phyloP scores from a whole-genome alignment of 2,797 vertebrate species.

The Premnoplex brunnescens region DNA sequence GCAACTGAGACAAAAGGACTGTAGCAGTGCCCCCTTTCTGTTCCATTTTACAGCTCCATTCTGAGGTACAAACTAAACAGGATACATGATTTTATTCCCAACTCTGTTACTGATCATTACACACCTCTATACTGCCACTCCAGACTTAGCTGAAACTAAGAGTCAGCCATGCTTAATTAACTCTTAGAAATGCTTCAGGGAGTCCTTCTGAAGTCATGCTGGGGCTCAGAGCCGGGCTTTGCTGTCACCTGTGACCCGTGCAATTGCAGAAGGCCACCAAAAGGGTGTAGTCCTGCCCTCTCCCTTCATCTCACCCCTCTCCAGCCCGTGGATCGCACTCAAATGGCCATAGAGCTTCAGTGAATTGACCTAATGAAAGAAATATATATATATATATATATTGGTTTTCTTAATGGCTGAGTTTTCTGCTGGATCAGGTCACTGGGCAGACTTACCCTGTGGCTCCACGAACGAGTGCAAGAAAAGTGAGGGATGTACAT shows the following conservation, averaged over 20 bases:
- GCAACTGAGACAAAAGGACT: background rate
- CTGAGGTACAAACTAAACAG: background rate
- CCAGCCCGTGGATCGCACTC: background rate
- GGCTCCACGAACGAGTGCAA: background rate
- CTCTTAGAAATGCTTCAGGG: conserved; percentile 18
- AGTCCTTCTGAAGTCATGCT: background rate
- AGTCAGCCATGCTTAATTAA: conserved; percentile 39
- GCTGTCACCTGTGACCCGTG: background rate
- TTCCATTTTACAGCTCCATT: background rate
- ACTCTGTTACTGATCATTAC: background rate
- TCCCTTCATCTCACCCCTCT: background rate
- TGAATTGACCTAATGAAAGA: background rate
- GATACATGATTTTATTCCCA: background rate
- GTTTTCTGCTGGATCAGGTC: background rate
- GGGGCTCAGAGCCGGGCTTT: background rate
- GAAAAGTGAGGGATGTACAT: background rate
- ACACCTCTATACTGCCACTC: background rate
- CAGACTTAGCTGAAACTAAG: background rate
- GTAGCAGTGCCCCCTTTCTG: background rate
- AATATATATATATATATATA: background rate
- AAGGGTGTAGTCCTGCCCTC: conserved; percentile 64
- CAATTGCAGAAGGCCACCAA: conserved; percentile 41
- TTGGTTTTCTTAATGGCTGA: background rate
- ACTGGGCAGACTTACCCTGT: background rate
- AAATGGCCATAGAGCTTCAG: background rate